These are phyloP conservation scores for Lepeophtheirus nordmannii DNA, from an alignment of 2,888 invertebrate species.

Conservation along the genomic window DNA sequence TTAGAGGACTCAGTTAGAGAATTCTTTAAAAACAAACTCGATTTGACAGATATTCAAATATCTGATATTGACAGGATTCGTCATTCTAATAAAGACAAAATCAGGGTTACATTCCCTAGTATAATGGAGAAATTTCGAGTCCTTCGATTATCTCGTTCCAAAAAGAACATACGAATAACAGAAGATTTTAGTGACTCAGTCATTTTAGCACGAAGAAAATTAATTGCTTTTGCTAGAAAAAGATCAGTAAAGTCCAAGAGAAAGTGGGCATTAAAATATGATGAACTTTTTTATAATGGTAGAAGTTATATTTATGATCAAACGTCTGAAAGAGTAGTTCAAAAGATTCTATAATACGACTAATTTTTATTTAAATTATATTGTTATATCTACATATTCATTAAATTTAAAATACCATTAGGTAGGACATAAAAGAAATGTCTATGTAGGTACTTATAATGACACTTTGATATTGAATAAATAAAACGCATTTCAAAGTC, in stretches of 20 bases:
- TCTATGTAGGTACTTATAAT: no score
- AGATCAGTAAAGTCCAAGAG: not conserved
- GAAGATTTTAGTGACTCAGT: constrained; percentile 15
- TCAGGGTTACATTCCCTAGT: constrained; percentile 6
- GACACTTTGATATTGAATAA: no score
- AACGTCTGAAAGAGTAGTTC: not conserved
- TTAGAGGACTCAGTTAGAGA: not conserved
- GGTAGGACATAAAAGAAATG: no score
- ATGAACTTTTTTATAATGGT: constrained; percentile 17
- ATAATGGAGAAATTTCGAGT: constrained; percentile 6
- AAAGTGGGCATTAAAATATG: constrained; percentile 20
- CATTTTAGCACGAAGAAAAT: not conserved
- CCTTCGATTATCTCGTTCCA: not conserved
- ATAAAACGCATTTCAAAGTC: no score
- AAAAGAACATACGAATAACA: not conserved
- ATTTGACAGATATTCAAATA: not conserved
- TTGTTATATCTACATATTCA: no score
- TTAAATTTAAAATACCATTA: no score
- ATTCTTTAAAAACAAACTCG: not conserved
- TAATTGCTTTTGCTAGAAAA: constrained; percentile 4
- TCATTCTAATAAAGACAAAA: not conserved
- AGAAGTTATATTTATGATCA: constrained; percentile 1
- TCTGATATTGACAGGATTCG: not conserved
- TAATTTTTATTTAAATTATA: no score
- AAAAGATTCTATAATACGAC: not conserved